Evolutionary conservation across 2,888 invertebrate genomes (phyloP).

Genomic region (Orthosia gracilis): DNA sequence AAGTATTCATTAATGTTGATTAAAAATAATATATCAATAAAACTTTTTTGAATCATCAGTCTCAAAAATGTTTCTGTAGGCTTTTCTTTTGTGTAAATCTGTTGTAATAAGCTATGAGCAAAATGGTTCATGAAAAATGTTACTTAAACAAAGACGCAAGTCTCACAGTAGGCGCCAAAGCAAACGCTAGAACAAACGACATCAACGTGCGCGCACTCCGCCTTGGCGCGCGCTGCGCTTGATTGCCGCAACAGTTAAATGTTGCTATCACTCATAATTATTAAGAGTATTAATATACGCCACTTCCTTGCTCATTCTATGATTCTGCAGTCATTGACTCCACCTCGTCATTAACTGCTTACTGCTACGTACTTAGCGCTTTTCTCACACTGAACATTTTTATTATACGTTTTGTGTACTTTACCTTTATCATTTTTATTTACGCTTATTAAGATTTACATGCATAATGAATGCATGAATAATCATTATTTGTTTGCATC

Average conservation of each 20-base stretch:
- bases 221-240: conserved; percentile 67
- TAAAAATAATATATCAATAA: background rate
- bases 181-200: conserved; percentile 83
- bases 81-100: background rate
- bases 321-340: conserved; percentile 63
- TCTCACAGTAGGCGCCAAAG: conserved; percentile 54
- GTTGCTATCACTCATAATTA: conserved; percentile 62
- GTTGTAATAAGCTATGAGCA: conserved; percentile 5
- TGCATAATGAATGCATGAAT: conserved; percentile 11
- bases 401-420: conserved; percentile 20
- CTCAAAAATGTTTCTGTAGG: background rate
- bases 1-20: background rate
- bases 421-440: conserved; percentile 25
- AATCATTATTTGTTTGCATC: conserved; percentile 14
- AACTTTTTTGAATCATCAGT: background rate
- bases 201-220: conserved; percentile 82
- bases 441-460: conserved; percentile 23
- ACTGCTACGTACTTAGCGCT: conserved; percentile 20
- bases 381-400: conserved; percentile 42
- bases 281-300: conserved; percentile 57
- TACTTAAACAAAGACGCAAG: conserved; percentile 26
- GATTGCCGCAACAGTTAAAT: conserved; percentile 66
- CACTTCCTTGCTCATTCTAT: conserved; percentile 54
- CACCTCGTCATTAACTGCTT: conserved; percentile 45
- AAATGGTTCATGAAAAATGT: conserved; percentile 41